These are phyloP conservation scores for Platysteira castanea DNA, from an alignment of 2,113 vertebrate species.

Conservation along the genomic window DNA sequence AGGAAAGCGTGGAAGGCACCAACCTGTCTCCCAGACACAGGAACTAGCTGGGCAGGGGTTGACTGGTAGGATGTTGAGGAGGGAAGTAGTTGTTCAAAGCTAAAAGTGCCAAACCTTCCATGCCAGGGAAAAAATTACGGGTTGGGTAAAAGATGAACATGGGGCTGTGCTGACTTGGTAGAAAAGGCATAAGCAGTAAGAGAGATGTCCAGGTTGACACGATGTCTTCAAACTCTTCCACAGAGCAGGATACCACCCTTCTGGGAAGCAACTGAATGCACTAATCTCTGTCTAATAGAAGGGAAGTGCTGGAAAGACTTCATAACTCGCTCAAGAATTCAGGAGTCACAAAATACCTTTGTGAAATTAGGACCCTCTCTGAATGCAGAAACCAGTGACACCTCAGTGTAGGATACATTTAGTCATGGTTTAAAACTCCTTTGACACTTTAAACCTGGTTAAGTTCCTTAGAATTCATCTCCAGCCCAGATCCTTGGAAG, in stretches of 20 bases:
- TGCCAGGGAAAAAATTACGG: fast-evolving
- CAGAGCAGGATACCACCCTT: not conserved
- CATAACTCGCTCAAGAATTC: not conserved
- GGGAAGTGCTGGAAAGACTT: not conserved
- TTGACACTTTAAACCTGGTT: not conserved
- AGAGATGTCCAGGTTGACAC: not conserved
- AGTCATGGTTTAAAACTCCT: not conserved
- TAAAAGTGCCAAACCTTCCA: not conserved
- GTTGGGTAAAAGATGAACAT: not conserved
- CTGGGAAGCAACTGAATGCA: not conserved
- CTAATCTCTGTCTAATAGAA: not conserved
- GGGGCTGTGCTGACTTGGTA: not conserved
- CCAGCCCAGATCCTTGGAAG: not conserved
- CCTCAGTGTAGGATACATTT: not conserved
- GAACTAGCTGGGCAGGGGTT: not conserved
- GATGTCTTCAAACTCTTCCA: not conserved
- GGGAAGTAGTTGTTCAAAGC: not conserved
- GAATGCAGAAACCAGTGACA: not conserved
- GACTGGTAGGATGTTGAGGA: not conserved
- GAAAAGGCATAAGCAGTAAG: not conserved
- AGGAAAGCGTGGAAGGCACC: slow-evolving; percentile 12
- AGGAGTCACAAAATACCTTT: not conserved
- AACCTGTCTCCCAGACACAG: not conserved
- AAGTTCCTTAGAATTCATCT: slow-evolving; percentile 6
- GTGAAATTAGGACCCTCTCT: not conserved